Percentiles rank a stretch among this genome's conserved stretches.
Conservation (phyloP, 2,888 invertebrate species). For the Hymenopus coronatus region DNA sequence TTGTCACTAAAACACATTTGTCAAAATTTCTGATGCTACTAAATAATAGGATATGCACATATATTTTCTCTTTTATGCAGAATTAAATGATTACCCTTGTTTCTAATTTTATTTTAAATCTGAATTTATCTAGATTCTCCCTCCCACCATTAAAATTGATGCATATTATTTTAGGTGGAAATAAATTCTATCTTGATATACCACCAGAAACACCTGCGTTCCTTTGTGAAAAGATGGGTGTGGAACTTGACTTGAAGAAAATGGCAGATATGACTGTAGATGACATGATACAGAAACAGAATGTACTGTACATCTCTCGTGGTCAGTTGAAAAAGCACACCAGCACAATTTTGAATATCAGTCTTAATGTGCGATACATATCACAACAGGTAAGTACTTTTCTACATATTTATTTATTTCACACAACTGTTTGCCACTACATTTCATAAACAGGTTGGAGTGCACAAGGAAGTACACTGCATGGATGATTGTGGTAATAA, state of each 20-base stretch:
- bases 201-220: constrained; percentile 82
- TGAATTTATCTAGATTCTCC: neutral
- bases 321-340: constrained; percentile 88
- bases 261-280: constrained; percentile 87
- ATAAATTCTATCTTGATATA: constrained; percentile 56
- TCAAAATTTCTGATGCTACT: too few relatives aligned
- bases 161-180: constrained; percentile 22
- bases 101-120: neutral
- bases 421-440: too few relatives aligned
- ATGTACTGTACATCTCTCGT: constrained; percentile 81
- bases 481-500: too few relatives aligned
- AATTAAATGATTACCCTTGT: neutral
- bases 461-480: too few relatives aligned
- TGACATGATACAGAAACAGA: constrained; percentile 77
- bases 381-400: constrained; percentile 71
- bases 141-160: constrained; percentile 4
- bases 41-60: too few relatives aligned
- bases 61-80: neutral
- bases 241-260: constrained; percentile 85
- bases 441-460: too few relatives aligned
- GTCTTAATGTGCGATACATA: constrained; percentile 82
- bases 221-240: constrained; percentile 84
- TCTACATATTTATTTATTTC: neutral
- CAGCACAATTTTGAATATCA: constrained; percentile 88
- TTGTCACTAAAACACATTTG: too few relatives aligned